Conservation (phyloP, 30 jellyfish, hydroid and myxozoan genomes). For the Hydractinia symbiolongicarpus region DNA sequence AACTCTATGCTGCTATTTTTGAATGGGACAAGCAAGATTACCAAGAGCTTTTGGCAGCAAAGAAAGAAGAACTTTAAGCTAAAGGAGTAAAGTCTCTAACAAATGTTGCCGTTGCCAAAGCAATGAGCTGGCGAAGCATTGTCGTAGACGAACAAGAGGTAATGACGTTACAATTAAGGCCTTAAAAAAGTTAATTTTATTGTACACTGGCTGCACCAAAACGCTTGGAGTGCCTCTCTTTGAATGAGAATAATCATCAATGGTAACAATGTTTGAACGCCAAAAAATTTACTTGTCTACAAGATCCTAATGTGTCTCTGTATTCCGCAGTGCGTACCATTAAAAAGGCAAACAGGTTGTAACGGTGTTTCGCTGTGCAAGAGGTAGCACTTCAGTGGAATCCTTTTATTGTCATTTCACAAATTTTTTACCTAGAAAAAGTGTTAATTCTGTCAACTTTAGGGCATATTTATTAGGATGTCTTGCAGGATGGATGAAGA, state of each 20-base stretch:
- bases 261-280: slow-evolving; percentile 16
- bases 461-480: slow-evolving; percentile 41
- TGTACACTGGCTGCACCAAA: too few relatives aligned
- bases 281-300: slow-evolving; percentile 44
- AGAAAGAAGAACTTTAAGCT: slow-evolving; percentile 34
- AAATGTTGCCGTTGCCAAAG: slow-evolving; percentile 19
- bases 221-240: slow-evolving; percentile 46
- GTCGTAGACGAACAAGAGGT: slow-evolving; percentile 37
- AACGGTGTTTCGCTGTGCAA: slow-evolving; percentile 53
- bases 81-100: slow-evolving; percentile 23
- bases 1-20: slow-evolving; percentile 21
- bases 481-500: slow-evolving; percentile 25
- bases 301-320: slow-evolving; percentile 36
- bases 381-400: slow-evolving; percentile 43
- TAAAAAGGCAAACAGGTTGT: slow-evolving; percentile 25
- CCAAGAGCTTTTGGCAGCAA: slow-evolving; percentile 22
- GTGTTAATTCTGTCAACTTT: slow-evolving; percentile 41
- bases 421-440: slow-evolving; percentile 16
- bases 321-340: slow-evolving; percentile 24
- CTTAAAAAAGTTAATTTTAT: slow-evolving; percentile 34
- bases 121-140: slow-evolving; percentile 33
- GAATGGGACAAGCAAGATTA: slow-evolving; percentile 38
- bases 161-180: slow-evolving; percentile 12
- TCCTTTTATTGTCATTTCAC: slow-evolving; percentile 21
- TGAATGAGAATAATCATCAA: too few relatives aligned